Conservation (phyloP, 2,888 invertebrate genomes). For the Labia minor region DNA sequence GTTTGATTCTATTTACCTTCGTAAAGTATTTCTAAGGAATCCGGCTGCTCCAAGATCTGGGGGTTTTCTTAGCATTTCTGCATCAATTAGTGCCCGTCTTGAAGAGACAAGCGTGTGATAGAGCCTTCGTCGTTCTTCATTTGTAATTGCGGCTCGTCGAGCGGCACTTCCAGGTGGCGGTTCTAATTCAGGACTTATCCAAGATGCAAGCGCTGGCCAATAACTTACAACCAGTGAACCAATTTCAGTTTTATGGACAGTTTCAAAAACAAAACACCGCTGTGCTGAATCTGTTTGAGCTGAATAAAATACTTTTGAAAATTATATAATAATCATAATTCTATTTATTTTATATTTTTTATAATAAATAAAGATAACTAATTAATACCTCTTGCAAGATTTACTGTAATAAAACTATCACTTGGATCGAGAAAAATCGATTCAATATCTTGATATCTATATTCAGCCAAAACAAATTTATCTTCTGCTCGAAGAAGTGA, state of each 20-base stretch:
- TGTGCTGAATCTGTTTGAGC: conserved; percentile 40
- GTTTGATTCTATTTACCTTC: conserved; percentile 53
- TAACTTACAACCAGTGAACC: conserved; percentile 87
- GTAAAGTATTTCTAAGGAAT: conserved; percentile 76
- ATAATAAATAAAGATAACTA: neutral
- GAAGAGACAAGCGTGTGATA: conserved; percentile 80
- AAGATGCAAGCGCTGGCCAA: conserved; percentile 71
- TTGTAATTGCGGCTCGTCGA: conserved; percentile 53
- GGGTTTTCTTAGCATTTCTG: conserved; percentile 69
- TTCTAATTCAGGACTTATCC: conserved; percentile 61
- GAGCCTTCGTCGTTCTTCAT: conserved; percentile 75
- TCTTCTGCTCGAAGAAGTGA: conserved; percentile 85
- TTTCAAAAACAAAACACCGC: conserved; percentile 89
- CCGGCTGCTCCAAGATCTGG: conserved; percentile 65
- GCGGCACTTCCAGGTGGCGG: conserved; percentile 35
- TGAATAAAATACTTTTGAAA: neutral
- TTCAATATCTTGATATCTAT: conserved; percentile 81
- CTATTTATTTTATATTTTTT: neutral
- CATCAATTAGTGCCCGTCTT: conserved; percentile 70
- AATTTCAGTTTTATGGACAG: conserved; percentile 78
- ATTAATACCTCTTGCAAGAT: conserved; percentile 39
- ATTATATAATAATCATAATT: neutral
- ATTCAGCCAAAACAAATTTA: conserved; percentile 83
- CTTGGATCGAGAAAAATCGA: conserved; percentile 83
- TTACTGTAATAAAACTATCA: conserved; percentile 84